Evolutionary conservation across 2,797 vertebrate species (phyloP), one percentile per base, ranked within the genome.

Genomic region (Eurystomus glaucurus): DNA sequence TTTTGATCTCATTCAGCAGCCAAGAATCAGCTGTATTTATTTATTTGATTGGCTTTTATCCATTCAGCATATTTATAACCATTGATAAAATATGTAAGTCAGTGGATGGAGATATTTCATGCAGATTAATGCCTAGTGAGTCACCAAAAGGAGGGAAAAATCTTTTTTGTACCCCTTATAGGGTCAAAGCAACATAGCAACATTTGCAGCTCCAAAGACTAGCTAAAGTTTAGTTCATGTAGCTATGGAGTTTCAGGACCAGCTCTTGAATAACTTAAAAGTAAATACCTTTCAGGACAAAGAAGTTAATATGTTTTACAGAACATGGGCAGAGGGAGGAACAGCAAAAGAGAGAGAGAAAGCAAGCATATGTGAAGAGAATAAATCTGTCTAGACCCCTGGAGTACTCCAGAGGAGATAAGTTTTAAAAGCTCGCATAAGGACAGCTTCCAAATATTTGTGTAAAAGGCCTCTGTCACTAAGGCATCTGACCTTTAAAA

Each of bases 321-420:
- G 95, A 90, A 76, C 51, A 70, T 26, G 35, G 35, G 70, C 91
- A 69, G 62, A 60, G 74, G 76, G 54, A 82, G 54, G 37, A 84
- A 78, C 41, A 89, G 57, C 92, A 72, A 82, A 71, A 79, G 33
- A 81, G 45, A 55, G 74, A 77, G 55, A 48, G 72, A 94, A 88
- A 93, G 86, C 41, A 96, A 95, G 90, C 85, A 69, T 92, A 90
- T 92, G 88, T 84, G 62, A 79, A 89, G 90, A 80, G 90, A 93
- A 96, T 96, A 97, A 96, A 97, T 96, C 92, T 94, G 80, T 92
- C 92, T 89, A 84, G 83, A 91, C 35, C 58, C 88, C 74, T 85
- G 55, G 74, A 92, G 77, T 55, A 79, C 66, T 89, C 70, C 62
- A 62, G 86, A 88, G 83, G 86, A 97, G 85, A 57, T 70, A 82